Conservation (phyloP, 2,797 vertebrate species). For the Iguana delicatissima region DNA sequence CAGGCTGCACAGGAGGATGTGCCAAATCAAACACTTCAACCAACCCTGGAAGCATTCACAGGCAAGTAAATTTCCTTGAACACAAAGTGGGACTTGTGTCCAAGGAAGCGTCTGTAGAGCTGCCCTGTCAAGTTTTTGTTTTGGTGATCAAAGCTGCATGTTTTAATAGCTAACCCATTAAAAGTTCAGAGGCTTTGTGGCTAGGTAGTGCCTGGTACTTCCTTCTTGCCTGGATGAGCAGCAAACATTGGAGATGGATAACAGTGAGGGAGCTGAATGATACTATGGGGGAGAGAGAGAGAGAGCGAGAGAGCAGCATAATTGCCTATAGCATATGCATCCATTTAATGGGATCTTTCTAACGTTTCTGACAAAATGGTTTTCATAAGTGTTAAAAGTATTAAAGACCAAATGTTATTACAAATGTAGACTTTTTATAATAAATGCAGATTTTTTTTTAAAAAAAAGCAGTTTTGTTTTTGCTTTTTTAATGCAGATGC, state of each 20-base stretch:
- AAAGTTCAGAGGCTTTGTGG: slow-evolving; percentile 54
- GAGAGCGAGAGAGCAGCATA: background rate
- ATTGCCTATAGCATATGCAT: background rate
- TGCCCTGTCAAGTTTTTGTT: slow-evolving; percentile 43
- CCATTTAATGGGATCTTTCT: background rate
- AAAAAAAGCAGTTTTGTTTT: background rate
- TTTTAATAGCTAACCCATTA: slow-evolving; percentile 68
- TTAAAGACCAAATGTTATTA: background rate
- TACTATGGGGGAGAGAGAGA: background rate
- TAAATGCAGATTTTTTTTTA: background rate
- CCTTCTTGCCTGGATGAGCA: background rate
- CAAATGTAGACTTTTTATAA: background rate
- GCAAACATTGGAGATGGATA: background rate
- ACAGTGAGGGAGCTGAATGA: background rate
- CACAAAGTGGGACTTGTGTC: background rate
- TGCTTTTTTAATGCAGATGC: background rate
- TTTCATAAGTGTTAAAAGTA: background rate
- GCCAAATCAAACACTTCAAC: slow-evolving; percentile 65
- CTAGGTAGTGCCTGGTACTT: slow-evolving; percentile 61
- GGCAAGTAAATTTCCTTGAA: background rate
- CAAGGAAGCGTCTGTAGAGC: background rate
- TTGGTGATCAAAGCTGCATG: slow-evolving; percentile 28
- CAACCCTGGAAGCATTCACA: background rate
- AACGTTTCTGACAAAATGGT: background rate
- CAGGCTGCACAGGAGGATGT: slow-evolving; percentile 6